Conservation (phyloP, 64 coral and sea anemone genomes). For the Porites australiensis region DNA sequence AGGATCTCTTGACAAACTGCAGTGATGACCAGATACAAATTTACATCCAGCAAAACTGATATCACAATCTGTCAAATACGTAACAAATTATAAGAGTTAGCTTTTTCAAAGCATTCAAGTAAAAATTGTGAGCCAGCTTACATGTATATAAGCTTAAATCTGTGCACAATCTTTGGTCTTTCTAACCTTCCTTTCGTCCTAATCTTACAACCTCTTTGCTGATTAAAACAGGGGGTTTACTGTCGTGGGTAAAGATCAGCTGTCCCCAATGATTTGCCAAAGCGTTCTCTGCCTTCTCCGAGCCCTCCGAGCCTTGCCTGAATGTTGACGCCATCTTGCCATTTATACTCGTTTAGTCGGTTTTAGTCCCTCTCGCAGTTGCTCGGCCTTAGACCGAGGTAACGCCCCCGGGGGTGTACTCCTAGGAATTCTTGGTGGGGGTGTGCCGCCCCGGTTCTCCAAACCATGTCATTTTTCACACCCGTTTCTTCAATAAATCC, state of each 20-base stretch:
- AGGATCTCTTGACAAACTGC: slow-evolving; percentile 35
- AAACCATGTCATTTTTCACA: no score
- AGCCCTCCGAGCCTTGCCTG: not conserved
- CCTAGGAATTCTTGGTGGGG: no score
- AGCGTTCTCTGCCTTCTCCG: not conserved
- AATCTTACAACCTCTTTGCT: slow-evolving; percentile 27
- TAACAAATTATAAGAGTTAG: no score
- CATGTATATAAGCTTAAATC: not conserved
- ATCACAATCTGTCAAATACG: slow-evolving; percentile 43
- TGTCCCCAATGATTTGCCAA: not conserved
- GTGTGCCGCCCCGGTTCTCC: no score
- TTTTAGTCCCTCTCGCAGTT: no score
- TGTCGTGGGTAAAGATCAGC: slow-evolving; percentile 44
- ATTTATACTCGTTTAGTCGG: not conserved
- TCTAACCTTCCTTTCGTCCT: slow-evolving; percentile 49
- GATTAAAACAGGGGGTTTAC: slow-evolving; percentile 38
- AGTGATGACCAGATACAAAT: slow-evolving; percentile 64
- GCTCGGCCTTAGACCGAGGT: no score
- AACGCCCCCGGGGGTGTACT: no score
- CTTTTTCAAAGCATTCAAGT: not conserved
- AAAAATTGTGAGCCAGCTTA: not conserved
- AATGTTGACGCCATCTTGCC: slow-evolving; percentile 42
- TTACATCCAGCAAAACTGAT: slow-evolving; percentile 61
- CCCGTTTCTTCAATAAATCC: no score
- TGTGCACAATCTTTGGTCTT: not conserved